Evolutionary conservation across 2,113 vertebrate genomes (phyloP).

Genomic region (Eublepharis macularius): DNA sequence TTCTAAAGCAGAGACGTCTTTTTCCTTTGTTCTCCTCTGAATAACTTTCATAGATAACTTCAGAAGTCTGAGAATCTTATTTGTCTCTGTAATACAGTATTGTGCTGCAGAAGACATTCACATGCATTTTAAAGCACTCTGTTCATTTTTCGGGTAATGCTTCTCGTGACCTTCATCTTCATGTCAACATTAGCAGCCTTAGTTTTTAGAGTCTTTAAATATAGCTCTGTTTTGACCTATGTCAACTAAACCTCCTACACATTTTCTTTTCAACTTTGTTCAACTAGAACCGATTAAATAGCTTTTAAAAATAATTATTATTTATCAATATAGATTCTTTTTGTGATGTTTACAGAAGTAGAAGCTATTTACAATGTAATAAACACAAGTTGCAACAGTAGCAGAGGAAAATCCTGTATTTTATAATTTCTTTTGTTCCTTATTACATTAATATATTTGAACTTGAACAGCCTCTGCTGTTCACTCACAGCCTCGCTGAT

Average conservation of each 20-base stretch:
- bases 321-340: neutral
- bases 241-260: neutral
- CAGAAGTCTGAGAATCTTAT: neutral
- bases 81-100: neutral
- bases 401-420: neutral
- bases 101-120: neutral
- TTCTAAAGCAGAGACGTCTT: neutral
- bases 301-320: too few relatives aligned
- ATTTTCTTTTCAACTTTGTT: constrained; percentile 13
- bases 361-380: neutral
- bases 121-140: neutral
- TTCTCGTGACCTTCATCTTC: neutral
- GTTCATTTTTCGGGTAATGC: neutral
- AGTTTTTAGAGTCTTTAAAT: constrained; percentile 16
- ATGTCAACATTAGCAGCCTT: neutral
- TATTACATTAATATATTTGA: neutral
- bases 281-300: neutral
- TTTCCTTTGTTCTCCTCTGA: neutral
- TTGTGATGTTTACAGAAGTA: neutral
- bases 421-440: neutral
- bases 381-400: neutral
- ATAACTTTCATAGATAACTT: neutral
- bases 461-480: neutral
- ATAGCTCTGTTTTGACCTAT: neutral
- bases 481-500: neutral